These are phyloP conservation scores for Falco biarmicus DNA, from an alignment of 2,797 vertebrate genomes.

Conservation along the genomic window DNA sequence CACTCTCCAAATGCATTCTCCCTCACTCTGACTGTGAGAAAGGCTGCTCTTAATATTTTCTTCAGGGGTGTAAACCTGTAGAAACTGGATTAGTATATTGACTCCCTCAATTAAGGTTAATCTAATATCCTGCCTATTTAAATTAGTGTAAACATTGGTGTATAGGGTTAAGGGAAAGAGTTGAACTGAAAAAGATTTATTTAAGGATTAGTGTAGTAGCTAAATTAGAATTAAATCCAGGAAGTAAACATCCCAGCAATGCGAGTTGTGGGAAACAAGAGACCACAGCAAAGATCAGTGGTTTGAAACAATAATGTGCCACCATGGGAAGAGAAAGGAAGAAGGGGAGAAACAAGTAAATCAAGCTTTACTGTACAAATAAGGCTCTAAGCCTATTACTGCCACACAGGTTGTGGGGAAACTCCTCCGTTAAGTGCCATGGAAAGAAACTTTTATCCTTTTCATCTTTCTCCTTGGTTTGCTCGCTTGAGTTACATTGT, in stretches of 20 bases:
- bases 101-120: slow-evolving; percentile 76
- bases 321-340: slow-evolving; percentile 48
- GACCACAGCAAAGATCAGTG: slow-evolving; percentile 58
- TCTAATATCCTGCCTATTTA: slow-evolving; percentile 79
- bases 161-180: slow-evolving; percentile 66
- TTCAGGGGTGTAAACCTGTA: slow-evolving; percentile 68
- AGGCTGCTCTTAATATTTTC: slow-evolving; percentile 54
- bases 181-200: slow-evolving; percentile 76
- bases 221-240: slow-evolving; percentile 76
- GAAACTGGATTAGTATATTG: slow-evolving; percentile 74
- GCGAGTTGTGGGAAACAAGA: slow-evolving; percentile 70
- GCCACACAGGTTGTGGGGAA: slow-evolving; percentile 53
- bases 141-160: slow-evolving; percentile 75
- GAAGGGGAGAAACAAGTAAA: slow-evolving; percentile 56
- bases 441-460: slow-evolving; percentile 20
- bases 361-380: slow-evolving; percentile 49
- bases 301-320: slow-evolving; percentile 67
- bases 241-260: slow-evolving; percentile 76
- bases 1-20: slow-evolving; percentile 15
- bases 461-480: neutral
- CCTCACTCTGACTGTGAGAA: neutral
- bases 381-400: slow-evolving; percentile 59
- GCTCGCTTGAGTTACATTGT: neutral
- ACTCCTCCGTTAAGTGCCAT: neutral
- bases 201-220: slow-evolving; percentile 76